Evolutionary conservation across 1,140 invertebrate species (phyloP).

Genomic region (Drosophila pallidifrons): DNA sequence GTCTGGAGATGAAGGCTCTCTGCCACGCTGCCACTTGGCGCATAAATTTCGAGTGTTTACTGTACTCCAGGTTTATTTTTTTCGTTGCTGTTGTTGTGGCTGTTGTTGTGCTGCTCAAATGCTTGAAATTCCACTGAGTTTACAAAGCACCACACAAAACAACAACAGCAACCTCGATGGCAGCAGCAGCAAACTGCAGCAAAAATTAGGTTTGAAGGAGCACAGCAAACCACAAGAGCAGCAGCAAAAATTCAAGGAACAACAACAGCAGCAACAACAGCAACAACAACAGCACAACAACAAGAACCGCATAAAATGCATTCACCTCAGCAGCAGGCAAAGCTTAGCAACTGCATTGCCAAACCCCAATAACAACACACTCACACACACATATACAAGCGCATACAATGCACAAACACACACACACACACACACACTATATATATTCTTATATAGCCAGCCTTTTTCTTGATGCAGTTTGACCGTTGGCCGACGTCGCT

Average conservation of each 20-base stretch:
- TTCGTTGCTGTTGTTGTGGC: conserved; percentile 14
- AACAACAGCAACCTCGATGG: conserved; percentile 20
- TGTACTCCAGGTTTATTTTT: conserved; percentile 60
- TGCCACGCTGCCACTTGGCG: conserved; percentile 16
- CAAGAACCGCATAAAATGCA: conserved; percentile 70
- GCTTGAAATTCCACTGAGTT: conserved; percentile 58
- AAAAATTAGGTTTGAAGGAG: conserved; percentile 13
- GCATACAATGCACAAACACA: conserved; percentile 31
- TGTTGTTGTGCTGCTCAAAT: conserved; percentile 44
- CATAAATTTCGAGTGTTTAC: conserved; percentile 56
- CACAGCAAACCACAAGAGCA: conserved; percentile 42
- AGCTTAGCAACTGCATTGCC: conserved; percentile 77
- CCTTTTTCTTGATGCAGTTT: conserved; percentile 76
- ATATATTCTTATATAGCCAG: conserved; percentile 52
- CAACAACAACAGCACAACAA: conserved; percentile 23
- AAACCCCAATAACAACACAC: conserved; percentile 62
- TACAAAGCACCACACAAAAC: conserved; percentile 43
- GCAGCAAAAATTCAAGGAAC: not conserved
- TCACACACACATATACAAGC: conserved; percentile 27
- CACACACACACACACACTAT: conserved; percentile 20
- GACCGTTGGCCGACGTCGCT: conserved; percentile 72
- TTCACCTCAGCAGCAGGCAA: conserved; percentile 57
- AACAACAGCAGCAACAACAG: conserved; percentile 40
- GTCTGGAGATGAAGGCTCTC: conserved; percentile 29
- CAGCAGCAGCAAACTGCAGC: conserved; percentile 26